Percentiles rank a stretch among this genome's conserved stretches.
phyloP scores from a whole-genome alignment of 2,888 invertebrate genomes.

The Adelphocoris suturalis region DNA sequence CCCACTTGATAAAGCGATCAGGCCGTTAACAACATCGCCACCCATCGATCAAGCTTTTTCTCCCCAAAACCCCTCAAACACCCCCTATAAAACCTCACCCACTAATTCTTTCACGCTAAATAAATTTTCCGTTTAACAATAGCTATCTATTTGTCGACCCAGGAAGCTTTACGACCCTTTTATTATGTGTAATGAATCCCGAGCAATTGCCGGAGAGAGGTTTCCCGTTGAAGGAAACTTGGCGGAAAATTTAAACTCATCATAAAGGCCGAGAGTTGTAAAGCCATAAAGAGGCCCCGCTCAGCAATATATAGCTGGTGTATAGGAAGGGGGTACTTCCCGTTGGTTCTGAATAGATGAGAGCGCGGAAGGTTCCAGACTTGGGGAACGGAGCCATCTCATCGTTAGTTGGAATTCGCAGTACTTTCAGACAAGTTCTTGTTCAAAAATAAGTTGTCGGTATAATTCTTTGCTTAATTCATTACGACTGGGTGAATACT shows the following conservation, averaged over 20 bases:
- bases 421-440: conserved; percentile 11
- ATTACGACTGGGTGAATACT: too few relatives aligned
- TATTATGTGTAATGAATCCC: conserved; percentile 74
- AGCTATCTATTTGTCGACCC: conserved; percentile 61
- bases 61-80: conserved; percentile 11
- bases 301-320: conserved; percentile 69
- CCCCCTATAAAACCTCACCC: conserved; percentile 45
- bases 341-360: conserved; percentile 45
- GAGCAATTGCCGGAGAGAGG: conserved; percentile 49
- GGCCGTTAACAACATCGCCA: conserved; percentile 31
- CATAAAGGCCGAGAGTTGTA: conserved; percentile 74
- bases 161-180: conserved; percentile 72
- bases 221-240: conserved; percentile 68
- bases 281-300: conserved; percentile 73
- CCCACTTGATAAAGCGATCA: conserved; percentile 40
- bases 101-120: conserved; percentile 57
- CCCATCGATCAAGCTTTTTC: conserved; percentile 47
- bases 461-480: too few relatives aligned
- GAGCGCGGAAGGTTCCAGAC: neutral
- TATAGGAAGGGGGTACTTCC: conserved; percentile 6
- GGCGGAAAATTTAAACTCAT: conserved; percentile 74
- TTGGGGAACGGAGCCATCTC: neutral
- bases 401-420: neutral
- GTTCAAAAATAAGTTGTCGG: neutral
- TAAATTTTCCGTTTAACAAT: conserved; percentile 62